Evolutionary conservation across 2,888 invertebrate genomes (phyloP).

Genomic region (Prosopocoilus inquinatus): DNA sequence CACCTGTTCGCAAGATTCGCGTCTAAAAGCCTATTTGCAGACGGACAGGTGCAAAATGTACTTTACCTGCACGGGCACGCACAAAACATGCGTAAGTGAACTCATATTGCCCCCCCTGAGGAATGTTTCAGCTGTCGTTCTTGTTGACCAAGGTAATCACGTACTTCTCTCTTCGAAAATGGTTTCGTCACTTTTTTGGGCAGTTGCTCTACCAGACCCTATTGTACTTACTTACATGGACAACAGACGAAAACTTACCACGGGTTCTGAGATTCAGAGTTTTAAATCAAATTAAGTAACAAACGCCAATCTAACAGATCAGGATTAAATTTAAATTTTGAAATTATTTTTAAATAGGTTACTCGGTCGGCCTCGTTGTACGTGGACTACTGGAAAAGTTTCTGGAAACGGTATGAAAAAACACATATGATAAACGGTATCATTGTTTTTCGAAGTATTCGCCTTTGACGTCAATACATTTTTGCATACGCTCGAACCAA

Average conservation of each 20-base stretch:
- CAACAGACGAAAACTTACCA: neutral
- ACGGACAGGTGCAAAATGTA: conserved; percentile 26
- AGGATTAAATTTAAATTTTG: too few relatives aligned
- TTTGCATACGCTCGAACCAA: too few relatives aligned
- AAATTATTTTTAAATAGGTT: too few relatives aligned
- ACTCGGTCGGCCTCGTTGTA: too few relatives aligned
- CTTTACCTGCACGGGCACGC: conserved; percentile 24
- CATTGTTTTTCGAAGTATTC: too few relatives aligned
- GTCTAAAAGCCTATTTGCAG: conserved; percentile 20
- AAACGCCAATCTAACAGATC: too few relatives aligned
- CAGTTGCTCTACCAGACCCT: neutral
- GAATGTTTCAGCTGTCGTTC: conserved; percentile 26
- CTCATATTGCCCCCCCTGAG: conserved; percentile 25
- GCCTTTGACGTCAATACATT: too few relatives aligned
- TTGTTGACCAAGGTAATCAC: neutral
- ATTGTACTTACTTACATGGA: conserved; percentile 1
- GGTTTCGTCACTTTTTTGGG: neutral
- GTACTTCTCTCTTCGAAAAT: neutral
- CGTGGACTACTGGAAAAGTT: too few relatives aligned
- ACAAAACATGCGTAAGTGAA: conserved; percentile 30
- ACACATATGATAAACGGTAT: too few relatives aligned
- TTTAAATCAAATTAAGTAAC: neutral
- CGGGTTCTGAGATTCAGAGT: neutral
- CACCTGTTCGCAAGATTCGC: conserved; percentile 27
- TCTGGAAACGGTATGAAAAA: too few relatives aligned